Evolutionary conservation across 2,113 vertebrate genomes (phyloP), one percentile per base, ranked within the genome.

Genomic region (Ciconia stormi): DNA sequence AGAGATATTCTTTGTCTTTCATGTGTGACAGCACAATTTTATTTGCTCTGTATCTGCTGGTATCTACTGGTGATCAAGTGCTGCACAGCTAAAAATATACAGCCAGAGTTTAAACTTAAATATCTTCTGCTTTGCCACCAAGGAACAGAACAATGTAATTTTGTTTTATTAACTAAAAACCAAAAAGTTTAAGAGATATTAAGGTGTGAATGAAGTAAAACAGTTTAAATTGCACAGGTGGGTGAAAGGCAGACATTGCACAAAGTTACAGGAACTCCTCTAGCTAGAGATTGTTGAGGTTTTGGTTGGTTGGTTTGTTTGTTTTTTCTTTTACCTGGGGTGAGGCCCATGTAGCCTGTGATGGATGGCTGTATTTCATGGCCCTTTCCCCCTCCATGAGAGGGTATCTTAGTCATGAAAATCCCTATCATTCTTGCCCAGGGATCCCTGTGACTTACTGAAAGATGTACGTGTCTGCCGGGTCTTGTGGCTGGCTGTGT

Each of bases 381-480:
- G n/a, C 47, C 47, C 40, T 66, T 52, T 59, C 52, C 8, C 17
- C 9, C 26, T 56, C 49, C 25, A 22, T 44, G 49, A n/a, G 30
- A 23, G 13, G 25, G 10, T 15, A 19, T 23, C 26, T 59, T n/a
- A n/a, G 21, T 25, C 10, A 46, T 62, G 20, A 66, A 73, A 74
- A 74, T 59, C 46, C 59, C 59, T 25, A 1, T 66, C 3, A 15
- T 18, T 34, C 26, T 13, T 0, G 0, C 40, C 8, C 49, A 36
- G 36, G 17, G 42, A 32, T 76, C 50, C 46, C 47, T 55, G 16
- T 29, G 40, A 67, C 22, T 36, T 65, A 16, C 6, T 40, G 38
- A 40, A 55, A 49, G 30, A 32, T 2, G 53, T 27, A 3, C 17
- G 32, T 61, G 61, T 47, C 55, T 1, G 2, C 47, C 55, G 62